Base-by-base conservation (phyloP, 2,797 vertebrate species). In the Myiotriccus ornatus region DNA sequence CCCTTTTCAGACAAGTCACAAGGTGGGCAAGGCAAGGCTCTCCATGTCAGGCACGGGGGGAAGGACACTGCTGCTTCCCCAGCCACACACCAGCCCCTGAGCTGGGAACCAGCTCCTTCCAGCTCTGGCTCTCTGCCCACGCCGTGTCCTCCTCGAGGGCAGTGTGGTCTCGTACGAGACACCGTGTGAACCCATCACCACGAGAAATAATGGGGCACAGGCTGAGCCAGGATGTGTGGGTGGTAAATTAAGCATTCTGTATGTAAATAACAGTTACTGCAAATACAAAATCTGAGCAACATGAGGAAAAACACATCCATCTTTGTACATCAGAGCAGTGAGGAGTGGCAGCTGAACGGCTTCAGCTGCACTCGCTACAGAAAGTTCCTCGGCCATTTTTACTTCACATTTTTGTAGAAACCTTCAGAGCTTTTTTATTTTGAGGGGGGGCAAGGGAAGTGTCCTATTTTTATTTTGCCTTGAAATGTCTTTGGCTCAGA, bases 341-440 rank as follows among this genome's bases (percentile, higher is more conserved):
- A 21, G 13, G 84, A 83, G 64, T 18, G 68, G 28, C 8, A 79
- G 77, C 92, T 70, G 37, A 74, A 6, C 2, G 44, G 71, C 67
- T n/a, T 15, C 87, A 91, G 92, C 86, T 83, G 60, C 30, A 15
- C 89, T 63, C 9, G 0, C 59, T 25, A 7, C 56, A 63, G 5
- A 60, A 77, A 47, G 57, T 49, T 92, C 89, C 75, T 92, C 65
- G 75, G 82, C 73, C 46, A 5, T 11, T 89, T 88, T 43, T 27
- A 46, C 65, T 93, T 93, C 94, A 90, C 89, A 79, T 94, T 91
- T 93, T 88, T 70, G 68, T 52, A 76, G 89, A 86, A 90, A 90
- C 46, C 35, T 83, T 87, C 77, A 77, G 91, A 81, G 62, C 7
- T 69, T 94, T 73, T 60, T 24, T 57, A 18, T 34, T 65, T 57